Evolutionary conservation across 1,140 invertebrate species (phyloP).

Genomic region (Augochlora pura): DNA sequence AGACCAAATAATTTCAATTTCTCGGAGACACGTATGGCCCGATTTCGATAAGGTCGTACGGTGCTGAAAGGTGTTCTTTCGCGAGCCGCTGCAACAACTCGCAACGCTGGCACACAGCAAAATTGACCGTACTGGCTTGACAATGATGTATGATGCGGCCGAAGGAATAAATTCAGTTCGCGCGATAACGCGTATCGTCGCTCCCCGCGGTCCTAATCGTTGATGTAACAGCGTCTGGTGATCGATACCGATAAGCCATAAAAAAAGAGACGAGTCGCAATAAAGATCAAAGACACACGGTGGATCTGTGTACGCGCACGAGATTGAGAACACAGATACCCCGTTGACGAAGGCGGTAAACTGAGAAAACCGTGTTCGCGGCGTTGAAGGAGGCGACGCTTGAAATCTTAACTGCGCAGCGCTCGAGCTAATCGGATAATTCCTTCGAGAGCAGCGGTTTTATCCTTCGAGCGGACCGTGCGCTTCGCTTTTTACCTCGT

Average conservation of each 20-base stretch:
- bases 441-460: neutral
- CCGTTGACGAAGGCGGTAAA: constrained; percentile 9
- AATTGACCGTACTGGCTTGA: neutral
- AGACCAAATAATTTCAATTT: too few relatives aligned
- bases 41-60: too few relatives aligned
- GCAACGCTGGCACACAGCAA: neutral
- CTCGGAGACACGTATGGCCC: too few relatives aligned
- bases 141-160: neutral
- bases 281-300: constrained; percentile 2
- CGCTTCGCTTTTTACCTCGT: neutral
- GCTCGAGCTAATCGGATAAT: constrained; percentile 10
- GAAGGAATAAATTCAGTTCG: neutral
- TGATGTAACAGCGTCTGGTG: neutral
- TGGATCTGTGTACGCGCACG: neutral
- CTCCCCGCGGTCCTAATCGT: neutral
- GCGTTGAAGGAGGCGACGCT: neutral
- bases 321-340: constrained; percentile 14
- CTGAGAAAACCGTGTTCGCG: constrained; percentile 1
- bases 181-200: neutral
- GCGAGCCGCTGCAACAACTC: too few relatives aligned
- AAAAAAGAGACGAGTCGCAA: neutral
- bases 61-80: too few relatives aligned
- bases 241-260: neutral
- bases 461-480: neutral
- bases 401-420: neutral